phyloP scores from a whole-genome alignment of 2,888 invertebrate species.

The Nezara viridula region DNA sequence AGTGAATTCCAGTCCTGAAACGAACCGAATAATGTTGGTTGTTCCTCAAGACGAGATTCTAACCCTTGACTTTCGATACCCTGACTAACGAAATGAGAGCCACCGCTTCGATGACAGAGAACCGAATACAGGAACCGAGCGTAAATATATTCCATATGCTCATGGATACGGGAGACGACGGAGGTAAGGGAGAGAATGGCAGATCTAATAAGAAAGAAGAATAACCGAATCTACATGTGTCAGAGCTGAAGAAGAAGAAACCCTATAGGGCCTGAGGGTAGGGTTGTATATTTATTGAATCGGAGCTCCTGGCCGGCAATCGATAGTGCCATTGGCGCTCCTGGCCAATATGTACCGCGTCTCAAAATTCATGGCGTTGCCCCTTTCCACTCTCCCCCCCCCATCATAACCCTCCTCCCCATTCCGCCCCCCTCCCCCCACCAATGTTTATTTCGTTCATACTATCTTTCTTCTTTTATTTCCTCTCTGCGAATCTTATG shows the following conservation, averaged over 20 bases:
- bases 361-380: constrained; percentile 27
- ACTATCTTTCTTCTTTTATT: not conserved
- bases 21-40: not conserved
- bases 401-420: not conserved
- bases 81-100: not conserved
- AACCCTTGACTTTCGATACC: not conserved
- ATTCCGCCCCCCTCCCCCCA: not conserved
- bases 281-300: constrained; percentile 35
- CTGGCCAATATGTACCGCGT: not conserved
- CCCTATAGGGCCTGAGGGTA: not conserved
- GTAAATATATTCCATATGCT: not conserved
- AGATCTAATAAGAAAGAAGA: constrained; percentile 35
- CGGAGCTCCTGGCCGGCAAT: constrained; percentile 23
- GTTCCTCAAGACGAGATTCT: not conserved
- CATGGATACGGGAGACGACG: not conserved
- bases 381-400: not conserved
- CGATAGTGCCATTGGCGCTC: constrained; percentile 45
- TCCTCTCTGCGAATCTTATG: not conserved
- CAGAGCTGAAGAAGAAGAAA: not conserved
- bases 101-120: not conserved
- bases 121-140: not conserved
- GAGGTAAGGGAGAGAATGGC: not conserved
- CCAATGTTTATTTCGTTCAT: not conserved
- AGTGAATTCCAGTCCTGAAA: not conserved
- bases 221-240: constrained; percentile 29